Evolutionary conservation across 1,140 invertebrate species (phyloP).

Genomic region (Trypoxylus dichotomus): DNA sequence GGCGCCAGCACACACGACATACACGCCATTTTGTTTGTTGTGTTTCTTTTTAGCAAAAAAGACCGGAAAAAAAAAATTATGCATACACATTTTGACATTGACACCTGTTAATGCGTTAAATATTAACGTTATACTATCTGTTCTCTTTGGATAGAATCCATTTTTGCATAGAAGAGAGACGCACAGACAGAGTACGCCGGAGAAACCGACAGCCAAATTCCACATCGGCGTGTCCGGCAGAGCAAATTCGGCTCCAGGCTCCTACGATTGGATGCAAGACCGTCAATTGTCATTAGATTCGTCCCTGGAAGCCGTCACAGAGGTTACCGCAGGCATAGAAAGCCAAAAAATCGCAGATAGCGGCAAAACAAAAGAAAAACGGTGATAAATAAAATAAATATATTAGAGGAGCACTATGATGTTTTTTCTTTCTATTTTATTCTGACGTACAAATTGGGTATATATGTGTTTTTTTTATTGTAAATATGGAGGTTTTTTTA

Average conservation of each 20-base stretch:
- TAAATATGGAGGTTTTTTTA: not conserved
- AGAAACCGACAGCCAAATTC: constrained; percentile 34
- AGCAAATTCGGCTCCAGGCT: constrained; percentile 74
- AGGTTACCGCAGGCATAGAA: constrained; percentile 39
- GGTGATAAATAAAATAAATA: constrained; percentile 31
- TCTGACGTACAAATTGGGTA: not conserved
- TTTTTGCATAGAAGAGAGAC: constrained; percentile 47
- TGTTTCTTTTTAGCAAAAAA: too few relatives aligned
- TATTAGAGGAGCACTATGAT: too few relatives aligned
- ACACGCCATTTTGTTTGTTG: too few relatives aligned
- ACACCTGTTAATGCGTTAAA: too few relatives aligned
- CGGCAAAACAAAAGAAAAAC: constrained; percentile 35
- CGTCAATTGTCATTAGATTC: constrained; percentile 48
- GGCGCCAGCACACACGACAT: too few relatives aligned
- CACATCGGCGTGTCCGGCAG: constrained; percentile 59
- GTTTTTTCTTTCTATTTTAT: not conserved
- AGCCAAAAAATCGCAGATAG: constrained; percentile 43
- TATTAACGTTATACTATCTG: not conserved
- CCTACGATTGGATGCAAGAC: constrained; percentile 60
- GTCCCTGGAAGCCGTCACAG: constrained; percentile 44
- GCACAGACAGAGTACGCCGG: constrained; percentile 36
- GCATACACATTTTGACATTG: too few relatives aligned
- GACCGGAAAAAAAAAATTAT: not conserved
- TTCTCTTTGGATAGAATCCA: constrained; percentile 43
- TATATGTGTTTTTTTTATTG: not conserved